Evolutionary conservation across 2,113 vertebrate genomes (phyloP).

Genomic region (Taxidea taxus): DNA sequence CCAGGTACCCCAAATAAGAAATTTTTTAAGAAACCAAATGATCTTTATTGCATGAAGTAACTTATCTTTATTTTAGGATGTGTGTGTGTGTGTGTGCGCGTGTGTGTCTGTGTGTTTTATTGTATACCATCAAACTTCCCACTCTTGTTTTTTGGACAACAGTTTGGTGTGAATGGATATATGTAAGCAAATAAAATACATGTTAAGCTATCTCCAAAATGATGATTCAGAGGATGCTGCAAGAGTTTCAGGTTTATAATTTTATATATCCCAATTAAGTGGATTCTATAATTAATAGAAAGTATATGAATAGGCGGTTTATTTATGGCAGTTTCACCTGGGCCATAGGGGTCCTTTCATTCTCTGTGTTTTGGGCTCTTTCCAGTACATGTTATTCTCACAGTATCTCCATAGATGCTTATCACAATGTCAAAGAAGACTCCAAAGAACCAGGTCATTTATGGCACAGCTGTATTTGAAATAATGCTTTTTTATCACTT

Average conservation of each 20-base stretch:
- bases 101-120: background rate
- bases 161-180: background rate
- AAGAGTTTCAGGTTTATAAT: background rate
- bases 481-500: background rate
- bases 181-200: background rate
- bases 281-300: background rate
- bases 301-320: background rate
- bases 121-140: background rate
- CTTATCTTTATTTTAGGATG: background rate
- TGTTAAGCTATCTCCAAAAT: background rate
- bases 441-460: background rate
- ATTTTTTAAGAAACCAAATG: background rate
- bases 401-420: background rate
- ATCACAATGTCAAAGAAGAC: background rate
- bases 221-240: background rate
- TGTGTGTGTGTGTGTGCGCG: background rate
- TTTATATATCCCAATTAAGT: conserved; percentile 20
- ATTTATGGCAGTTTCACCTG: background rate
- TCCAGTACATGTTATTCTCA: background rate
- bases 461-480: background rate
- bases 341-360: background rate
- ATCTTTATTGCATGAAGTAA: background rate
- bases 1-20: too few species aligned
- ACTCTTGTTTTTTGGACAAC: background rate
- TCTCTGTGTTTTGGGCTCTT: background rate